Evolutionary conservation across 2,888 invertebrate species (phyloP), one percentile per base, ranked within the genome.

Genomic region (Cheilosia urbana): DNA sequence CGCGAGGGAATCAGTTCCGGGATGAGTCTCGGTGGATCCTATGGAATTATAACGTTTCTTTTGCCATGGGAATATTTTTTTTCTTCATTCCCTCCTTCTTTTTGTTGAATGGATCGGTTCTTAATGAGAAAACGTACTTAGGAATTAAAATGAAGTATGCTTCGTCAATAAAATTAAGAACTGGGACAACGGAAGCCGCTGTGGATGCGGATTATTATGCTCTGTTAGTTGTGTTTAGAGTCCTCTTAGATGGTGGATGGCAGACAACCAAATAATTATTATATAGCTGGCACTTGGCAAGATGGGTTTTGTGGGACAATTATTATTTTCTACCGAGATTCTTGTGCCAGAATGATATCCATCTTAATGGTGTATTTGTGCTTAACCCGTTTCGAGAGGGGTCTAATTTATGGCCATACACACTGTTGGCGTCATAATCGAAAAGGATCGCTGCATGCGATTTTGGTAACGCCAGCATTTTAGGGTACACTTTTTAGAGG

Each of bases 51-150:
- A 42, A 30, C 19, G 45, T 47, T 72, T 53, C 49, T 27, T 47
- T 62, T 34, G 21, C 45, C 11, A 37, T 24, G 24, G 19, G 55
- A 68, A 73, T 60, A 51, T 63, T 55, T 24, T 24, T 60, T 63
- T 37, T 9, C 2, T 6, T 47, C 1, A 34, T 13, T 51, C 49
- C 24, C 9, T 53, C 13, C 51, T 5, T 24, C 4, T 7, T 15
- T 37, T 42, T 19, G 51, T 40, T 77, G 62, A 73, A 63, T 73
- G 42, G 55, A 65, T 65, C 55, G 40, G 45, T 27, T 68, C 27
- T 76, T 45, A 24, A 68, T 66, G 51, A 66, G 53, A 53, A 55
- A 45, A 42, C 60, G 42, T 60, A 60, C 42, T 60, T 60, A 60
- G 60, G 9, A 42, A 58, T 42, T 24, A 40, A 42, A 42, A 60